Conservation (phyloP, 2,888 invertebrate genomes). For the Pammene fasciana region DNA sequence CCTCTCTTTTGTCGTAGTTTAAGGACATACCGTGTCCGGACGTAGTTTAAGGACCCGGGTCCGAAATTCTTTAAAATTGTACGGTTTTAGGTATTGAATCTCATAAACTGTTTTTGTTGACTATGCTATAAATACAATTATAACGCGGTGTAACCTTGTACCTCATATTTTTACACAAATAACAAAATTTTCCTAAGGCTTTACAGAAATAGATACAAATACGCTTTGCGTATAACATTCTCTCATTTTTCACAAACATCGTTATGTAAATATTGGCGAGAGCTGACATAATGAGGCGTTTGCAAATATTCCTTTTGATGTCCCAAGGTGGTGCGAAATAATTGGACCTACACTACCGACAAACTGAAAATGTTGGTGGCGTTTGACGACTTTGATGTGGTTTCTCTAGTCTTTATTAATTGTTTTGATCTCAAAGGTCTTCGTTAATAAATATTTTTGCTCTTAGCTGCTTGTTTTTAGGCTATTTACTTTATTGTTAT, state of each 20-base stretch:
- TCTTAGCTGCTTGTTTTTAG: not conserved
- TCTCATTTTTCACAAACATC: conserved; percentile 21
- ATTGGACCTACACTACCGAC: conserved; percentile 27
- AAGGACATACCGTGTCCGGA: no score
- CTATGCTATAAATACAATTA: no score
- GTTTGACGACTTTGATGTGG: conserved; percentile 19
- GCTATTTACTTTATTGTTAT: not conserved
- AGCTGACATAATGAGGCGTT: conserved; percentile 37
- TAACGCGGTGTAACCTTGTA: no score
- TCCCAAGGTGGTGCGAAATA: conserved; percentile 33
- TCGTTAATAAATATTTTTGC: not conserved
- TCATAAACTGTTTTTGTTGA: no score
- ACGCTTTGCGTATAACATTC: not conserved
- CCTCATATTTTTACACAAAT: no score
- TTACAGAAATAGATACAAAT: not conserved
- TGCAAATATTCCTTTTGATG: conserved; percentile 37
- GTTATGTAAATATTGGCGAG: conserved; percentile 33
- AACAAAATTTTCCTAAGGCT: no score
- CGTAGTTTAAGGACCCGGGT: no score
- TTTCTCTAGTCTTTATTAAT: not conserved
- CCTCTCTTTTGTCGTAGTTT: no score
- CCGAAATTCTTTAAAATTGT: no score
- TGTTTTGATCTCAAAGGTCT: conserved; percentile 3
- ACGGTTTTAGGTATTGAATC: no score
- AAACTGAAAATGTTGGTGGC: conserved; percentile 7